Percentiles rank a stretch among this genome's conserved stretches.
Conservation (phyloP, 2,113 vertebrate species). For the Anarhynchus alexandrinus region DNA sequence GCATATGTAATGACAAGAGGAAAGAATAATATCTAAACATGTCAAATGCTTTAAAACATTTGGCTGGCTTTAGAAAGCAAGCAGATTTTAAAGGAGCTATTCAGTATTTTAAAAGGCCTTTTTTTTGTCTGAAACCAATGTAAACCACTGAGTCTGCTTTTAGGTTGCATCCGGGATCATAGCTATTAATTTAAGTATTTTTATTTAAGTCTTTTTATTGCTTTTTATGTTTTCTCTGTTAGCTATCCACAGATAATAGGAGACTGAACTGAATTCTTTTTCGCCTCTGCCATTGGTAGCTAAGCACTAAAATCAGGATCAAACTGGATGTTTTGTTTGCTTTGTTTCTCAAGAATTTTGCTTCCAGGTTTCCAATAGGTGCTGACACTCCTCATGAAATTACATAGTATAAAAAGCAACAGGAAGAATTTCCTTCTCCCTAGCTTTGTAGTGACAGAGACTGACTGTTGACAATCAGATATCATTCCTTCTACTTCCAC, state of each 20-base stretch:
- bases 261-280: not conserved
- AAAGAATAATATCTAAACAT: not conserved
- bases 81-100: not conserved
- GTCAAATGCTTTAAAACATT: not conserved
- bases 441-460: not conserved
- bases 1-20: not conserved
- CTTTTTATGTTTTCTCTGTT: not conserved
- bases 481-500: not conserved
- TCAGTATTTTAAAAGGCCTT: not conserved
- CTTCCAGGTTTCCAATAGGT: not conserved
- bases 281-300: not conserved
- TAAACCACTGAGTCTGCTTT: not conserved
- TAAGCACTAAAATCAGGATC: not conserved
- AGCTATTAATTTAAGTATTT: not conserved
- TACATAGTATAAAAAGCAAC: not conserved
- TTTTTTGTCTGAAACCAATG: not conserved
- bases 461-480: not conserved
- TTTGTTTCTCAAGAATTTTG: not conserved
- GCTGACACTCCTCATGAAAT: not conserved
- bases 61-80: not conserved
- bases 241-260: not conserved
- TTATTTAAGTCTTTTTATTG: not conserved
- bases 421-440: not conserved
- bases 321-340: not conserved
- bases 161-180: not conserved